Percentiles rank a stretch among this genome's conserved stretches.
These are phyloP conservation scores for Myotis vivesi DNA, from an alignment of 2,797 vertebrate genomes.

Conservation along the genomic window DNA sequence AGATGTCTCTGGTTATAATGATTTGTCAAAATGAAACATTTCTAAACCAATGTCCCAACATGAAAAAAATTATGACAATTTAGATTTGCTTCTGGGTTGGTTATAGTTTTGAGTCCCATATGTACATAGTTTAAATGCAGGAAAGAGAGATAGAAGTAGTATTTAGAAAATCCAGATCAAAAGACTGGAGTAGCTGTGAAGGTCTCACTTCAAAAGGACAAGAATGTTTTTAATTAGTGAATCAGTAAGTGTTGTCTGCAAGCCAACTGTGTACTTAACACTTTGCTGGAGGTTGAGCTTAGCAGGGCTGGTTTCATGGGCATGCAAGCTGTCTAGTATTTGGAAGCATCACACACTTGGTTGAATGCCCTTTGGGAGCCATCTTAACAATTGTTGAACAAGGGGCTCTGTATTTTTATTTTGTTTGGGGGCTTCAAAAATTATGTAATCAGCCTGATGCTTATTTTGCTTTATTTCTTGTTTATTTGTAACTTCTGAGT, in stretches of 20 bases:
- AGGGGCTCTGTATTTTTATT: background rate
- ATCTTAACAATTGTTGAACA: background rate
- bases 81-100: constrained; percentile 20
- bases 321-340: background rate
- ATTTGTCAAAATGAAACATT: constrained; percentile 14
- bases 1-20: background rate
- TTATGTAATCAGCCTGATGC: background rate
- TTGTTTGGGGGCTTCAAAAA: background rate
- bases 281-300: background rate
- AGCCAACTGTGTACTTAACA: background rate
- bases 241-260: background rate
- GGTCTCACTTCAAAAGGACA: background rate
- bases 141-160: background rate
- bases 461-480: background rate
- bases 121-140: background rate
- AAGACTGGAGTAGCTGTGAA: background rate
- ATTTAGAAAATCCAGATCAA: background rate
- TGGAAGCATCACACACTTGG: background rate
- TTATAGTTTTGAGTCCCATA: background rate
- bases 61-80: background rate
- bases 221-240: background rate
- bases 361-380: background rate
- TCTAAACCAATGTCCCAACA: background rate
- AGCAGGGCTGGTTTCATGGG: background rate
- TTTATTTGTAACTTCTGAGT: background rate